A percentile compares a stretch with the other conserved stretches of the same genome.
These are phyloP conservation scores for Cactoblastis cactorum DNA, from an alignment of 2,888 invertebrate species.

Conservation along the genomic window DNA sequence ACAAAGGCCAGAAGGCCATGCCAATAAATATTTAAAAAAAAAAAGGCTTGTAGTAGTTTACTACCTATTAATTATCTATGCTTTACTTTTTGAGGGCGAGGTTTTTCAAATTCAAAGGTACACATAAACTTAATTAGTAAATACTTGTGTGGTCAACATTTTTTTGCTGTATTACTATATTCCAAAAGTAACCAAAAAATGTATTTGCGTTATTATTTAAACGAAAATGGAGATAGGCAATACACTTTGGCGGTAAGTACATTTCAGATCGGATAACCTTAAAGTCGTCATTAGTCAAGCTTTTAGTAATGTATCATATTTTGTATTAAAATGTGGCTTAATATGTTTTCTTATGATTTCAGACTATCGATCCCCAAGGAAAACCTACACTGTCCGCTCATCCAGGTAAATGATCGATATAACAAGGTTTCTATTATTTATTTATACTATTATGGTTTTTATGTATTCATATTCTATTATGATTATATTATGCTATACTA, in stretches of 20 bases:
- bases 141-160: neutral
- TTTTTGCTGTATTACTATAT: neutral
- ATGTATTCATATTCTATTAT: no score
- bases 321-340: neutral
- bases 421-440: no score
- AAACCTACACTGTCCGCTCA: constrained; percentile 93
- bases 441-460: no score
- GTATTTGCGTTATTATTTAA: constrained; percentile 79
- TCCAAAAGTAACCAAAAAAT: constrained; percentile 36
- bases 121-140: no score
- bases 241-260: constrained; percentile 89
- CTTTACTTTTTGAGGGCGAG: no score
- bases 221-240: constrained; percentile 88
- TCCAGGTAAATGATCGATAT: constrained; percentile 79
- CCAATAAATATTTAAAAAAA: no score
- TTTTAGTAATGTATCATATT: no score
- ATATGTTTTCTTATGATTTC: constrained; percentile 40
- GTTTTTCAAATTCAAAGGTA: no score
- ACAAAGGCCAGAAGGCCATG: no score
- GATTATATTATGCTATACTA: no score
- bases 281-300: neutral
- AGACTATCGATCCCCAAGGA: constrained; percentile 89
- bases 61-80: no score
- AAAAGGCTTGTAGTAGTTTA: no score
- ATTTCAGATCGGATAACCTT: constrained; percentile 32